These are phyloP conservation scores for Apodemia zela DNA, from an alignment of 2,888 invertebrate species.

Conservation along the genomic window DNA sequence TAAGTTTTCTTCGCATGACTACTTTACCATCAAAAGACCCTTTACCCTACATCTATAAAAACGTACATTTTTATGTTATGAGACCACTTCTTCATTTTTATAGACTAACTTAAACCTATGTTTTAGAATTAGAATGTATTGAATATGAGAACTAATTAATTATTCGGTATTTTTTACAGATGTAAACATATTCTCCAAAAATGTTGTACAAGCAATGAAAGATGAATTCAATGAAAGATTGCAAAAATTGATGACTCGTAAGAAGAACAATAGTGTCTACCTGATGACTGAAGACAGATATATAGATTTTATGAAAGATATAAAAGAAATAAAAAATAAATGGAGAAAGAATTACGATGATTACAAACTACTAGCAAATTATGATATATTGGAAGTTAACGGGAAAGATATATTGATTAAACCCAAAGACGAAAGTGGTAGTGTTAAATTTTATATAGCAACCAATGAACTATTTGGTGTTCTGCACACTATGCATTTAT, in stretches of 20 bases:
- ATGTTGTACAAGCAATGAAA: conserved; percentile 46
- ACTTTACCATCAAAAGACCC: too few relatives aligned
- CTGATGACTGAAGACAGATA: conserved; percentile 47
- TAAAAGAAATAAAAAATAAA: conserved; percentile 50
- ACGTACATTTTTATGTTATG: too few relatives aligned
- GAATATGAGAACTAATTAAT: too few relatives aligned
- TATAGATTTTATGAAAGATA: conserved; percentile 52
- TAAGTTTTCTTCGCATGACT: too few relatives aligned
- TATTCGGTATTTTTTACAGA: conserved; percentile 38
- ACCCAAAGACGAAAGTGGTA: conserved; percentile 42
- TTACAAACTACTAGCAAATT: conserved; percentile 55
- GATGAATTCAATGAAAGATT: conserved; percentile 53
- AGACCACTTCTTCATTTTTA: too few relatives aligned
- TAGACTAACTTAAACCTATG: too few relatives aligned
- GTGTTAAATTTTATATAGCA: conserved; percentile 54
- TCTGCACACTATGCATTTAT: conserved; percentile 60
- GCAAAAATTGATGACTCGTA: conserved; percentile 44
- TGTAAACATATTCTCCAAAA: conserved; percentile 37
- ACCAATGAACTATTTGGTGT: conserved; percentile 57
- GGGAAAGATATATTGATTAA: conserved; percentile 50
- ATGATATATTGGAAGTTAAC: conserved; percentile 49
- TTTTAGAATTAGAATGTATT: too few relatives aligned
- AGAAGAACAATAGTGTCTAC: conserved; percentile 55
- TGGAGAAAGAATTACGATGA: conserved; percentile 51
- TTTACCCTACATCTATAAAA: too few relatives aligned